Base-by-base conservation (phyloP, 2,888 invertebrate genomes). In the Gasteruption jaculator region DNA sequence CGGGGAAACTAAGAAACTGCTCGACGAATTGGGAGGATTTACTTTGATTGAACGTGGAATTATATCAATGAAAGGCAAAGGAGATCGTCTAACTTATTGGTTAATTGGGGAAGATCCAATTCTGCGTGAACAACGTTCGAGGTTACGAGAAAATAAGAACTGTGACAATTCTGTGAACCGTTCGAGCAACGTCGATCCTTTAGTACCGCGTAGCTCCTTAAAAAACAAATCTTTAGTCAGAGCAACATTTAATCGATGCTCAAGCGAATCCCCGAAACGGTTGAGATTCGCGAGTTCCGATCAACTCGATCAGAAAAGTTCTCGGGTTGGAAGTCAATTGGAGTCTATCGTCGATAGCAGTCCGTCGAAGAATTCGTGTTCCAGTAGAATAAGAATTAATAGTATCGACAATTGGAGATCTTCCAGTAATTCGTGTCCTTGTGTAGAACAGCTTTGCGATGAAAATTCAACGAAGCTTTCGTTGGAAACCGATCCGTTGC, bases 181-280 rank as follows among this genome's bases (percentile, higher is more conserved):
- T 10, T 38, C 25, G 11, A 45, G 21, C 42, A 38, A 57, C 29
- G 30, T 39, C 8, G 59, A 57, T 38, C 56, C 63, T 8, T 50
- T 64, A 10, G 71, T 72, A 3, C 81, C 80, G 1, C 74, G 82
- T 16, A 83, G 83, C 47, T 87, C 87, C 0, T 68, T 88, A 26
- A 88, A 87, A 61, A 83, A 79, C 48, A 80, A 79, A 55, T 78
- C 76, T 46, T 75, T 80, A 60, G 55, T 57, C 1, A 44, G 62
- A 8, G 63, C 61, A 6, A 60, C 58, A 3, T 64, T 73, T 21
- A 66, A 56, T 56, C 75, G 88, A 43, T 88, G 87, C 52, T 83
- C 85, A 53, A 89, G 88, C 65, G 89, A 90, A 69, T 89, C 89
- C 48, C 88, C 89, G 35, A 90, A 90, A 67, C 82, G 85, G 56